phyloP scores from a whole-genome alignment of 2,888 invertebrate species.

The Lithophane semibrunnea region DNA sequence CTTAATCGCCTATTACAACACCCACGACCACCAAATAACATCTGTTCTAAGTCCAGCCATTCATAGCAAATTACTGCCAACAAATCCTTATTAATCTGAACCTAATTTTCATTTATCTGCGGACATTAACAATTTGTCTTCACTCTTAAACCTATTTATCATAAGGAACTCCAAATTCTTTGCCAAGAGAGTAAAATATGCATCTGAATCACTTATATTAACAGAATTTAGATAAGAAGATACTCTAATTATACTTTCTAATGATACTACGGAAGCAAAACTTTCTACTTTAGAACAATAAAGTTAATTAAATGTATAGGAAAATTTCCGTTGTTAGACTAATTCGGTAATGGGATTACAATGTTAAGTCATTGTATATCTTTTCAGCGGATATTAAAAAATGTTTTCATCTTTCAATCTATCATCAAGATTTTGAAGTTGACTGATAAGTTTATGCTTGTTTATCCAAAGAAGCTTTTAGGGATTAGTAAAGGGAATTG shows the following conservation, averaged over 20 bases:
- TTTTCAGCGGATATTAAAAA: conserved; percentile 15
- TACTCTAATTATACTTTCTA: conserved; percentile 59
- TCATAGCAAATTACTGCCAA: conserved; percentile 35
- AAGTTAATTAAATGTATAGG: conserved; percentile 38
- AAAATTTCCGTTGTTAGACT: conserved; percentile 23
- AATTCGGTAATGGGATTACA: conserved; percentile 37
- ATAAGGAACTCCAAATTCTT: conserved; percentile 34
- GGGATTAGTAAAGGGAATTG: not conserved
- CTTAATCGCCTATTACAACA: conserved; percentile 40
- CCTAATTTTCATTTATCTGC: conserved; percentile 42
- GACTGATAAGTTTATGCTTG: not conserved
- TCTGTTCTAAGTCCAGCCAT: conserved; percentile 22
- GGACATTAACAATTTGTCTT: conserved; percentile 19
- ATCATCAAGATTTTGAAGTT: conserved; percentile 23
- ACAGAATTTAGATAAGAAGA: conserved; percentile 48
- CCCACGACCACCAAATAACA: conserved; percentile 33
- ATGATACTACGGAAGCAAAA: conserved; percentile 31
- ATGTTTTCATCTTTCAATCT: conserved; percentile 4
- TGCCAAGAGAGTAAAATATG: conserved; percentile 41
- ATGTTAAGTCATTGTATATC: conserved; percentile 21
- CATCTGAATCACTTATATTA: conserved; percentile 53
- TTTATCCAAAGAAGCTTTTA: not conserved
- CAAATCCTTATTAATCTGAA: conserved; percentile 40
- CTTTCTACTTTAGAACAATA: conserved; percentile 62
- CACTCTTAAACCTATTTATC: conserved; percentile 8